These are phyloP conservation scores for Sebastes ruberrimus DNA, from an alignment of 2,797 vertebrate species.

Conservation along the genomic window DNA sequence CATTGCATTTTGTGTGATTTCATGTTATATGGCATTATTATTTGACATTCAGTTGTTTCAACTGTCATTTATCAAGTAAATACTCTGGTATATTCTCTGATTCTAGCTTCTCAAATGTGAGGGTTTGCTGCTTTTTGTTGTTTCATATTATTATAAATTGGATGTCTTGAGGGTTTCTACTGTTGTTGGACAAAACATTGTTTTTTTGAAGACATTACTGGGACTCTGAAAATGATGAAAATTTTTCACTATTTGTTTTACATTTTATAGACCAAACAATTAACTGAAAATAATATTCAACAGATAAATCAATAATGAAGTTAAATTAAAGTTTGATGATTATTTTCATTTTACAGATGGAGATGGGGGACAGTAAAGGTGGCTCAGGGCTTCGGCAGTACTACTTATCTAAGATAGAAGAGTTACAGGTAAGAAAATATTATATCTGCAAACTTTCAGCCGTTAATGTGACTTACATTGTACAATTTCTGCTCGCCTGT, in stretches of 20 bases:
- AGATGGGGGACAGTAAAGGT: slow-evolving; percentile 93
- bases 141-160: no score
- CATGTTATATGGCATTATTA: neutral
- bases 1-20: neutral
- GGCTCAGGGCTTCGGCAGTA: slow-evolving; percentile 95
- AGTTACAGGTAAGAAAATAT: slow-evolving; percentile 88
- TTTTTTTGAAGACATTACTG: neutral
- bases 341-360: slow-evolving; percentile 85
- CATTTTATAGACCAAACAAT: neutral
- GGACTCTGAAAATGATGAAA: neutral
- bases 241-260: neutral
- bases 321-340: neutral
- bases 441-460: neutral
- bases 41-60: neutral
- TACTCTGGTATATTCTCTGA: neutral
- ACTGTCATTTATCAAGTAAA: neutral
- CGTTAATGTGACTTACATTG: neutral
- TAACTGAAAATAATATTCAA: neutral
- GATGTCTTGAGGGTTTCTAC: no score
- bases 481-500: accelerated
- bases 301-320: neutral
- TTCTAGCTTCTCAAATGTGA: neutral
- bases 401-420: slow-evolving; percentile 98
- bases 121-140: neutral
- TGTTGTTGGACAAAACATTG: neutral